Conservation (phyloP, 2,888 invertebrate species). For the Cacoxenus indagator region DNA sequence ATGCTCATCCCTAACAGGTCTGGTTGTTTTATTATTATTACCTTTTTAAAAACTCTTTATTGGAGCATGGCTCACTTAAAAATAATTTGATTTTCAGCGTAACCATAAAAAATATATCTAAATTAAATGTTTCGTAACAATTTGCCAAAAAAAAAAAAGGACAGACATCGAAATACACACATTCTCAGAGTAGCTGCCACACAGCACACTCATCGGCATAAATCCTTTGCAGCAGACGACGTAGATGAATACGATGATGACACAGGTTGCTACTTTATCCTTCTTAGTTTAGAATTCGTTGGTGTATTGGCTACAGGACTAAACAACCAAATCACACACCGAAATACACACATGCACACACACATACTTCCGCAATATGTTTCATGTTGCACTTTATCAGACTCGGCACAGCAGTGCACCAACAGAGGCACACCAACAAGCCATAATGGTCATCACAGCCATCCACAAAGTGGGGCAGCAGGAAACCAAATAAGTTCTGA, state of each 20-base stretch:
- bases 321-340: neutral
- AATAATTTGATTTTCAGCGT: too few species aligned
- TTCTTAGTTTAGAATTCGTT: neutral
- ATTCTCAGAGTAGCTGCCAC: too few species aligned
- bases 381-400: slow-evolving; percentile 16
- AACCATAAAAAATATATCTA: too few species aligned
- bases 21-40: too few species aligned
- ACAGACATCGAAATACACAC: too few species aligned
- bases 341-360: neutral
- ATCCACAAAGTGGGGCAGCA: neutral
- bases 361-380: neutral
- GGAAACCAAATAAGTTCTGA: neutral
- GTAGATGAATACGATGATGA: neutral
- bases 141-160: too few species aligned
- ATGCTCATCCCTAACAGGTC: too few species aligned
- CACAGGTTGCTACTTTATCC: neutral
- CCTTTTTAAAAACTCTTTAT: too few species aligned
- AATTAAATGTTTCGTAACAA: too few species aligned
- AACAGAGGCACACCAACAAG: neutral
- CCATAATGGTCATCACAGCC: neutral
- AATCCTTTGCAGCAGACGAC: neutral
- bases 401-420: neutral
- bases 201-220: too few species aligned
- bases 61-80: too few species aligned
- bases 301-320: neutral